phyloP scores from a whole-genome alignment of 2,888 invertebrate genomes.

The Drosophila aldrichi region DNA sequence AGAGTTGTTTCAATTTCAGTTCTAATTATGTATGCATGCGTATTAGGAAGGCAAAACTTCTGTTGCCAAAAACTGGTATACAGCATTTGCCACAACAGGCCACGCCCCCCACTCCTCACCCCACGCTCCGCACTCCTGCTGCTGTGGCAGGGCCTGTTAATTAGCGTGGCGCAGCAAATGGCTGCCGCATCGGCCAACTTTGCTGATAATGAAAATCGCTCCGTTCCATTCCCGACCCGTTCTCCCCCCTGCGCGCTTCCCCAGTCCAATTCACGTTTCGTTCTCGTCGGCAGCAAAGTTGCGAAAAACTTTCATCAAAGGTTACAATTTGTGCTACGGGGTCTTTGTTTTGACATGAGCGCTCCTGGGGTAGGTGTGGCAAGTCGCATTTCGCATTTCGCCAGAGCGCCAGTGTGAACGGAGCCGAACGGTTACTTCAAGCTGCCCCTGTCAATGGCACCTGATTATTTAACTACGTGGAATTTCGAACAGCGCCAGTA shows the following conservation, averaged over 20 bases:
- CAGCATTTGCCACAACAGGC: slow-evolving; percentile 8
- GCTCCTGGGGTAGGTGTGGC: slow-evolving; percentile 9
- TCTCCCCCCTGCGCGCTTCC: not conserved
- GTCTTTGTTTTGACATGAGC: slow-evolving; percentile 29
- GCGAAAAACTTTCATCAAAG: slow-evolving; percentile 77
- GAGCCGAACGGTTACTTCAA: slow-evolving; percentile 1
- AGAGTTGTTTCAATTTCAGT: slow-evolving; percentile 24
- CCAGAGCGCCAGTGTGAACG: not conserved
- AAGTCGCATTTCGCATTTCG: not conserved
- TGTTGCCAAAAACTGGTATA: slow-evolving; percentile 25
- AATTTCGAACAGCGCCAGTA: slow-evolving; percentile 12
- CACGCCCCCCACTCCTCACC: not conserved
- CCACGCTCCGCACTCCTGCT: not conserved
- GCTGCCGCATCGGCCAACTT: slow-evolving; percentile 62
- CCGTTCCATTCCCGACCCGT: slow-evolving; percentile 1
- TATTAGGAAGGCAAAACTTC: slow-evolving; percentile 68
- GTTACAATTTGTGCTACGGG: slow-evolving; percentile 67
- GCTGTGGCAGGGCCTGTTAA: slow-evolving; percentile 61
- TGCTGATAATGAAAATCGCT: slow-evolving; percentile 71
- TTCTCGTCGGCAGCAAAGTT: slow-evolving; percentile 61
- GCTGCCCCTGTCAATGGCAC: slow-evolving; percentile 36
- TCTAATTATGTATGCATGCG: slow-evolving; percentile 71
- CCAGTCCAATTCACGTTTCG: slow-evolving; percentile 20
- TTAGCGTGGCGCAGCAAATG: slow-evolving; percentile 67
- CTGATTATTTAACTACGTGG: slow-evolving; percentile 40